phyloP scores from a whole-genome alignment of 2,113 vertebrate species.

The Phycodurus eques region DNA sequence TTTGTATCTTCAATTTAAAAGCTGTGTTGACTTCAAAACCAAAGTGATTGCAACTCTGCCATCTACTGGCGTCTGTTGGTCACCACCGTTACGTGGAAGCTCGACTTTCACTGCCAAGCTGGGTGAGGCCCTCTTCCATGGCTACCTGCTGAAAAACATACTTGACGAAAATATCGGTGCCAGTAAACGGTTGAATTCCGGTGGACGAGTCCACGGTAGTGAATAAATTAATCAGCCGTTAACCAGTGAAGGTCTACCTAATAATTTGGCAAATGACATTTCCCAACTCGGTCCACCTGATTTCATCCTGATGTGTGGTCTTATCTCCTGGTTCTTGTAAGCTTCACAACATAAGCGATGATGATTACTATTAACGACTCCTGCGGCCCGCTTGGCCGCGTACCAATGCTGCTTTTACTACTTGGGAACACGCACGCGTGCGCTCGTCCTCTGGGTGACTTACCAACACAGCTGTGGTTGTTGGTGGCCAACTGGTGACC shows the following conservation, averaged over 20 bases:
- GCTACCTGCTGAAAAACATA: no score
- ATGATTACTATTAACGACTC: background rate
- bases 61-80: no score
- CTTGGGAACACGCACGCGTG: background rate
- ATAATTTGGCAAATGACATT: background rate
- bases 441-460: conserved; percentile 54
- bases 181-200: background rate
- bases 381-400: background rate
- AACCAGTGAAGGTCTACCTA: background rate
- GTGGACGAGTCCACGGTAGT: background rate
- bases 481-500: conserved; percentile 90
- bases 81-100: no score
- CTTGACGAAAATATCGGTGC: no score
- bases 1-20: no score
- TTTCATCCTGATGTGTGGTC: background rate
- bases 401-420: background rate
- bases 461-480: conserved; percentile 95
- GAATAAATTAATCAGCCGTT: no score
- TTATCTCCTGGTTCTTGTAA: background rate
- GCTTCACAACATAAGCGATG: background rate
- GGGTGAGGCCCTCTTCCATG: no score
- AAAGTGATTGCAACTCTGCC: no score
- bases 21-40: no score
- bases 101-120: no score
- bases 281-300: background rate